A percentile compares a stretch with the other conserved stretches of the same genome.
Evolutionary conservation across 1,140 invertebrate species (phyloP).

Genomic region (Zophobas atratus): DNA sequence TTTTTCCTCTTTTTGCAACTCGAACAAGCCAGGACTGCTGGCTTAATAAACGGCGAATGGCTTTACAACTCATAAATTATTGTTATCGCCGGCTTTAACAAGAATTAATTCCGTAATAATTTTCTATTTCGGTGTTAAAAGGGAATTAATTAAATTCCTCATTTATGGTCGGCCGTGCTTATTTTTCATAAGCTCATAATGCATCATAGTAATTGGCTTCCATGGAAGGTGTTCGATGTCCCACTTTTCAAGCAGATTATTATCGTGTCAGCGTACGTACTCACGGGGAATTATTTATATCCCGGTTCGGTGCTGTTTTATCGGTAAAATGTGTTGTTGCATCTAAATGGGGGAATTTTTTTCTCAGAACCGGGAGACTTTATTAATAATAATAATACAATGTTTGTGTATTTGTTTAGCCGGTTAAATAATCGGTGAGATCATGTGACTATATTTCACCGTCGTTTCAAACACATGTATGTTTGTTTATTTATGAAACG

Average conservation of each 20-base stretch:
- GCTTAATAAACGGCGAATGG: not conserved
- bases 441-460: too few relatives aligned
- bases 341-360: too few relatives aligned
- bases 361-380: too few relatives aligned
- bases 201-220: constrained; percentile 11
- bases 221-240: constrained; percentile 23
- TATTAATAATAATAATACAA: too few relatives aligned
- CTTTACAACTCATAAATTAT: constrained; percentile 19
- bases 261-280: not conserved
- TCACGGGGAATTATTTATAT: not conserved
- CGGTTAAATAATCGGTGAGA: too few relatives aligned
- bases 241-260: constrained; percentile 9
- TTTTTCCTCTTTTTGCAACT: not conserved
- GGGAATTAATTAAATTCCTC: constrained; percentile 37
- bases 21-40: not conserved
- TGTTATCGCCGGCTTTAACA: not conserved
- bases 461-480: too few relatives aligned
- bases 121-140: constrained; percentile 28
- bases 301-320: not conserved
- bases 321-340: not conserved
- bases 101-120: constrained; percentile 2
- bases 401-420: too few relatives aligned
- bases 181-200: constrained; percentile 7
- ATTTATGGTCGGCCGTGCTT: constrained; percentile 10
- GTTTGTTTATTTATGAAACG: too few relatives aligned